Percentiles rank a stretch among this genome's conserved stretches.
These are phyloP conservation scores for Schizothorax lantsangensis DNA, from an alignment of 2,797 vertebrate genomes.

Conservation along the genomic window DNA sequence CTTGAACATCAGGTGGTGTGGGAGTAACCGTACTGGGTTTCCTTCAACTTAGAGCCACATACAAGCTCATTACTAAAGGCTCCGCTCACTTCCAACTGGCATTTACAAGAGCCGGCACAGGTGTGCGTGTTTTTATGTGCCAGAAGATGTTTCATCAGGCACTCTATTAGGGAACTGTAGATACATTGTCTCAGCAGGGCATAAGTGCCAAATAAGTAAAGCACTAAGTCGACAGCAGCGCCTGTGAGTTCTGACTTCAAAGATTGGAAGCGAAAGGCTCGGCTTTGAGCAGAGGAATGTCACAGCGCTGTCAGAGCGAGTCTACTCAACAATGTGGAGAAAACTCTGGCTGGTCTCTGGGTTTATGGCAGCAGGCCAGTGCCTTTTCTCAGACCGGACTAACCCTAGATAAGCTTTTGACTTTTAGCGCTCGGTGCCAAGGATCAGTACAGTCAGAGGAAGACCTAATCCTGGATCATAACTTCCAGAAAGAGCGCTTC, in stretches of 20 bases:
- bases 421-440: slow-evolving; percentile 28
- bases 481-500: slow-evolving; percentile 32
- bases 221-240: slow-evolving; percentile 42
- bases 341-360: slow-evolving; percentile 37
- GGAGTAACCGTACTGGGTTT: slow-evolving; percentile 22
- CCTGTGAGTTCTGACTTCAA: slow-evolving; percentile 39
- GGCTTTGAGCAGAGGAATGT: slow-evolving; percentile 51
- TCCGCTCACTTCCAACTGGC: slow-evolving; percentile 40
- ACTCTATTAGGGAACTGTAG: slow-evolving; percentile 55
- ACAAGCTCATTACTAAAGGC: slow-evolving; percentile 54
- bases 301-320: slow-evolving; percentile 48
- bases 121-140: slow-evolving; percentile 48
- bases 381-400: slow-evolving; percentile 45
- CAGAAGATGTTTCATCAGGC: slow-evolving; percentile 45
- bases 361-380: slow-evolving; percentile 52
- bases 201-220: slow-evolving; percentile 51
- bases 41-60: slow-evolving; percentile 18
- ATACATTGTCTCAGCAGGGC: slow-evolving; percentile 52
- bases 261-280: slow-evolving; percentile 54
- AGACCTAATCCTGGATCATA: slow-evolving; percentile 29
- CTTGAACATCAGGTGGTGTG: slow-evolving; percentile 21
- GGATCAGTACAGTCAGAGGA: slow-evolving; percentile 7
- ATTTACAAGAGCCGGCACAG: slow-evolving; percentile 52
- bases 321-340: slow-evolving; percentile 47
- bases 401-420: slow-evolving; percentile 45